These are phyloP conservation scores for Clarias laeviceps DNA, from an alignment of 2,797 vertebrate genomes.

Conservation along the genomic window DNA sequence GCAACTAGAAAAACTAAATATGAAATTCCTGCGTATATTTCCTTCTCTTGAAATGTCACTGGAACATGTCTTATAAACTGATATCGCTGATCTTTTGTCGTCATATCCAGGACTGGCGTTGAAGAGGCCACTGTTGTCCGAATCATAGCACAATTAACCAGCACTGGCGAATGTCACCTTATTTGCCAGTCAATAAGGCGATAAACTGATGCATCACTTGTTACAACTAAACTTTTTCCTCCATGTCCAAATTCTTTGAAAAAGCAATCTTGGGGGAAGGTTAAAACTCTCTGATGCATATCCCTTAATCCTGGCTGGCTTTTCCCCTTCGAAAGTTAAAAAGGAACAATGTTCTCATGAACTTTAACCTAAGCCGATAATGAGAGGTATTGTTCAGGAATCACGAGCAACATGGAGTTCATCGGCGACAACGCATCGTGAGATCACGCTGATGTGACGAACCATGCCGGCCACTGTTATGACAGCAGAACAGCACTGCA, in stretches of 20 bases:
- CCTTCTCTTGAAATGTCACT: too few relatives aligned
- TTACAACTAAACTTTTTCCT: background rate
- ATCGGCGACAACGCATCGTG: background rate
- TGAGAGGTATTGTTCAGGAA: background rate
- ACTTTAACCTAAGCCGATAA: background rate
- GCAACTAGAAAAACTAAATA: too few relatives aligned
- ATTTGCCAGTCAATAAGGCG: too few relatives aligned
- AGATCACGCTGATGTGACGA: conserved; percentile 3
- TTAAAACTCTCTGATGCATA: background rate
- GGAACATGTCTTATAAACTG: too few relatives aligned
- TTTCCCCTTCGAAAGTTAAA: background rate
- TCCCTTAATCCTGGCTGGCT: too few relatives aligned
- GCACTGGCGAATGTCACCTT: too few relatives aligned
- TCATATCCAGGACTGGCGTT: too few relatives aligned
- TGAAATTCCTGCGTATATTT: too few relatives aligned
- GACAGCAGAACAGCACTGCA: conserved; percentile 28
- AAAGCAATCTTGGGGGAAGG: background rate
- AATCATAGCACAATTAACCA: too few relatives aligned
- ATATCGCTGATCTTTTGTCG: too few relatives aligned
- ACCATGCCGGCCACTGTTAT: conserved; percentile 17
- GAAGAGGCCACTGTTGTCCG: too few relatives aligned
- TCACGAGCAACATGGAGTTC: background rate
- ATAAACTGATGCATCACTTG: background rate
- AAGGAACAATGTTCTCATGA: background rate
- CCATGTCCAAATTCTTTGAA: too few relatives aligned